Evolutionary conservation across 2,797 vertebrate species (phyloP), one percentile per base, ranked within the genome.

Genomic region (Hydrocynus forskahlii): DNA sequence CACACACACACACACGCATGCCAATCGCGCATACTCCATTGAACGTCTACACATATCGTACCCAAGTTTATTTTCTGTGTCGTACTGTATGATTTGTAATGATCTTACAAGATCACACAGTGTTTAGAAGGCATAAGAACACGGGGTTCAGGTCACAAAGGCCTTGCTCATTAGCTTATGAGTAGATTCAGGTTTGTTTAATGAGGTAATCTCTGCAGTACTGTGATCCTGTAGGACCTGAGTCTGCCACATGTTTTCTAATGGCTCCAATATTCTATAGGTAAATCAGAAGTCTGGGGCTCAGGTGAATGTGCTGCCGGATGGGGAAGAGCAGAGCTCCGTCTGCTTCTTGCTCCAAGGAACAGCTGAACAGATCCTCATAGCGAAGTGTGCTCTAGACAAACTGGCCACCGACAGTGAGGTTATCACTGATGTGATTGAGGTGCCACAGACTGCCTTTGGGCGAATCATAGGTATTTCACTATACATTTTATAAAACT

Each of bases 391-490:
- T 1, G 89, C 95, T 21, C 81, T 97, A 79, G 94, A 95, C 66
- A 94, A 92, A 81, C 91, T 97, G 80, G 90, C 94, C 86, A 88
- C 67, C 0, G 95, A 96, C 73, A 94, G 89, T 60, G 83, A 92
- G 38, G 92, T 90, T 0, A 88, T 95, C 81, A 85, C 81, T 0
- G 96, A 96, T 78, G 86, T 93, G 82, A 84, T 98, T 52, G 89
- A 90, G 0, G 95, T 98, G 71, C 97, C 97, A 4, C 92, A 93
- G 78, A 91, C 92, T 0, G 94, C 95, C 0, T 91, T 97, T 19
- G 95, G 96, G 57, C 94, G 96, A 43, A 96, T 98, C 68, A 98
- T 99, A 87, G 97, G 97, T 97, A 55, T 21, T 19, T 10, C 29
- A 35, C 12, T 21, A 12, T 43, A 12, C 38, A 5, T 13, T 67